A percentile compares a stretch with the other conserved stretches of the same genome.
Conservation (phyloP, 37 sponge, comb jelly and placozoan genomes). For the Halisarca cf. caerulea region DNA sequence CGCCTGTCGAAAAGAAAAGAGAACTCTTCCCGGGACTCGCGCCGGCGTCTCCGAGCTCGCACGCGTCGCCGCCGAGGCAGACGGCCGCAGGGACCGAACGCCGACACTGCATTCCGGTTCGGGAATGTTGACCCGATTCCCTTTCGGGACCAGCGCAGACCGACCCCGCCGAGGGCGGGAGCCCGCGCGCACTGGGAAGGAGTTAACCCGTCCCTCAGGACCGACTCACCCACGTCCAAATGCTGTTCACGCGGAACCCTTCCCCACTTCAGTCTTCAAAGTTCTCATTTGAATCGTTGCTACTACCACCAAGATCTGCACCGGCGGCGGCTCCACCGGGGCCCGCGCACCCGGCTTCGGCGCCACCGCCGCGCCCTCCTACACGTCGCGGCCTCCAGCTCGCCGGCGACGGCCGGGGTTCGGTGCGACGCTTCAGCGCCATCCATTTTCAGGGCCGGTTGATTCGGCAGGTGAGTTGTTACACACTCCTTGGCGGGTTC, state of each 20-base stretch:
- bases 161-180: neutral
- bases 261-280: conserved; percentile 68
- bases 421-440: conserved; percentile 64
- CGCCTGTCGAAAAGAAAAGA: conserved; percentile 56
- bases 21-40: conserved; percentile 49
- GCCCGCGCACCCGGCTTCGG: neutral
- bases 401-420: neutral
- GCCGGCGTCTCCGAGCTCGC: conserved; percentile 47
- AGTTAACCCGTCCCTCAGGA: conserved; percentile 65
- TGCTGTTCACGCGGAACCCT: conserved; percentile 68
- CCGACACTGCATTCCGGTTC: conserved; percentile 54
- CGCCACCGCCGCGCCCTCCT: no score
- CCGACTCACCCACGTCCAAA: conserved; percentile 71
- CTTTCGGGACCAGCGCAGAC: conserved; percentile 47
- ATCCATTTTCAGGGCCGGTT: conserved; percentile 68
- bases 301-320: conserved; percentile 76
- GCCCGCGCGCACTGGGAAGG: conserved; percentile 20
- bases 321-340: conserved; percentile 59
- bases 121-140: conserved; percentile 77
- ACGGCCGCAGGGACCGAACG: neutral
- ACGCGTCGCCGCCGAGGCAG: conserved; percentile 32
- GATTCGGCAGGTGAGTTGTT: conserved; percentile 74
- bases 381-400: no score
- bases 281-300: conserved; percentile 78
- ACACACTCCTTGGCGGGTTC: conserved; percentile 69